A percentile compares a stretch with the other conserved stretches of the same genome.
These are phyloP conservation scores for Oegoconia quadripuncta DNA, from an alignment of 2,888 invertebrate genomes.

Conservation along the genomic window DNA sequence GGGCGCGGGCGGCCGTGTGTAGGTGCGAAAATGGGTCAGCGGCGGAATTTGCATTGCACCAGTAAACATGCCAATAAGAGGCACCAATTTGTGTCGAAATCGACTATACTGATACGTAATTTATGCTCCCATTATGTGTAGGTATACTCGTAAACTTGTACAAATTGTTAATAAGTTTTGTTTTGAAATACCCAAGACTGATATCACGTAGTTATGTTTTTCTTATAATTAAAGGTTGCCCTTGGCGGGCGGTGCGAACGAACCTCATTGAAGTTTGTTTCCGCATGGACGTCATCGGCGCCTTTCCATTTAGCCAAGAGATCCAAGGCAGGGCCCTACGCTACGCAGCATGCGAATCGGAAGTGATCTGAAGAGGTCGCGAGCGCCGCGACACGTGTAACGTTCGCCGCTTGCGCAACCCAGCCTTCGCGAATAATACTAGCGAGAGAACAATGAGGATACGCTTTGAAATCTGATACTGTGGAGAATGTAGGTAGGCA, in stretches of 20 bases:
- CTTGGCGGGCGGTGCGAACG: constrained; percentile 13
- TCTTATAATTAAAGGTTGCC: constrained; percentile 8
- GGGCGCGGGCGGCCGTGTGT: constrained; percentile 17
- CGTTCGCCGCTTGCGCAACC: constrained; percentile 68
- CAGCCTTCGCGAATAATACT: constrained; percentile 72
- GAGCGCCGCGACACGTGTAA: constrained; percentile 38
- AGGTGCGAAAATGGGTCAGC: constrained; percentile 42
- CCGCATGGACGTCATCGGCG: constrained; percentile 55
- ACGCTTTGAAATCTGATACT: background rate
- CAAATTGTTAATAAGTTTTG: no score
- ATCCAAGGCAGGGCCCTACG: background rate
- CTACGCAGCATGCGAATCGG: constrained; percentile 59
- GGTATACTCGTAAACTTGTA: no score
- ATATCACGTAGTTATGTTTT: background rate
- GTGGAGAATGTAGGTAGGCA: background rate
- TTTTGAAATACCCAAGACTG: no score
- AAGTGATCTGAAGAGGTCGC: constrained; percentile 69
- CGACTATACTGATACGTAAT: no score
- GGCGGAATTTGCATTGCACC: constrained; percentile 46
- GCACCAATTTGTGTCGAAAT: background rate
- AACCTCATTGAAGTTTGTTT: constrained; percentile 34
- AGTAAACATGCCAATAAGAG: constrained; percentile 5
- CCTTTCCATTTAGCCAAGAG: constrained; percentile 50
- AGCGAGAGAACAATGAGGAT: constrained; percentile 7
- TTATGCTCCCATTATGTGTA: background rate